These are phyloP conservation scores for Montipora capricornis DNA, from an alignment of 64 coral and sea anemone species.

Conservation along the genomic window DNA sequence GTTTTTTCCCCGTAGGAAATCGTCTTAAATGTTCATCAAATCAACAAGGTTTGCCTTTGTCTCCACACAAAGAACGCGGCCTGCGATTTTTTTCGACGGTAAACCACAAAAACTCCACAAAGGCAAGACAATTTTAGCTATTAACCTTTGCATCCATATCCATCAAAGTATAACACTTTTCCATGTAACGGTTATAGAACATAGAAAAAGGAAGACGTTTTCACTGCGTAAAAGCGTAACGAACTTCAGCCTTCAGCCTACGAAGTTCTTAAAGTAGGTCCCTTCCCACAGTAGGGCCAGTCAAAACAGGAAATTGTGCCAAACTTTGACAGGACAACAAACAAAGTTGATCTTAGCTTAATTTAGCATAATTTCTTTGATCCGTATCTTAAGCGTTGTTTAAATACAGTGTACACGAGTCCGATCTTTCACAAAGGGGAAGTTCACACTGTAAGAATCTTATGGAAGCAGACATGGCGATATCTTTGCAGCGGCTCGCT, in stretches of 20 bases:
- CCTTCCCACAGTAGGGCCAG: no score
- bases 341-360: neutral
- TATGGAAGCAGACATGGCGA: neutral
- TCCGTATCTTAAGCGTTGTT: neutral
- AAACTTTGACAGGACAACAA: no score
- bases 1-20: neutral
- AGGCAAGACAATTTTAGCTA: neutral
- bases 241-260: no score
- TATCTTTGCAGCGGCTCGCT: neutral
- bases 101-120: conserved; percentile 4
- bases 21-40: conserved; percentile 4
- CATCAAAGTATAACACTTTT: neutral
- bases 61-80: neutral
- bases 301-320: neutral
- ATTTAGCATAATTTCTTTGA: neutral
- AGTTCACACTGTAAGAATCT: neutral
- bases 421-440: neutral
- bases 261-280: no score
- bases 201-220: no score
- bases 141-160: neutral
- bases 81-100: neutral
- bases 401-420: neutral
- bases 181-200: no score
- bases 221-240: no score
- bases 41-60: conserved; percentile 7